phyloP scores from a whole-genome alignment of 2,113 vertebrate genomes.

The Alosa alosa region DNA sequence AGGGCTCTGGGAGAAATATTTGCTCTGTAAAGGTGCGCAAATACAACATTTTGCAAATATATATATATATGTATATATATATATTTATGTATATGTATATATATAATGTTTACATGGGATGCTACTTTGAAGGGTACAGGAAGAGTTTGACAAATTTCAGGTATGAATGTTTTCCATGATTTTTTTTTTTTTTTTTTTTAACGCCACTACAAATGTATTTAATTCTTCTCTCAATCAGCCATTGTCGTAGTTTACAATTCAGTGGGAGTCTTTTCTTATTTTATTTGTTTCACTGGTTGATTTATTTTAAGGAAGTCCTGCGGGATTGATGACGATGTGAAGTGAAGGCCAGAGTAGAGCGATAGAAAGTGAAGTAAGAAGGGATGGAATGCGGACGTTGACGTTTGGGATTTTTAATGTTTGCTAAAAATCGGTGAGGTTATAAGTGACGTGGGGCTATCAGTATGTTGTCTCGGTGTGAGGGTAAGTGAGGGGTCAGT shows the following conservation, averaged over 20 bases:
- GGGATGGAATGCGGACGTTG: neutral
- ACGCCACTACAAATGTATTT: neutral
- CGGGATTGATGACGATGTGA: neutral
- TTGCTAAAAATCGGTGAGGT: neutral
- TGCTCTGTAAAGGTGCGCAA: neutral
- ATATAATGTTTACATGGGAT: constrained; percentile 14
- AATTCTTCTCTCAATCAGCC: neutral
- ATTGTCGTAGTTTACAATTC: constrained; percentile 13
- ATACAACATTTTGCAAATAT: neutral
- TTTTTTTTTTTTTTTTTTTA: neutral
- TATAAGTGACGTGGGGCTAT: neutral
- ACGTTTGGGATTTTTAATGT: neutral
- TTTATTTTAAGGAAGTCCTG: neutral
- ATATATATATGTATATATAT: neutral
- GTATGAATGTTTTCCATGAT: neutral
- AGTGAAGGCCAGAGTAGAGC: neutral
- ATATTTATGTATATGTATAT: neutral
- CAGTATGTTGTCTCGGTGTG: neutral
- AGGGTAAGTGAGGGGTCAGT: constrained; percentile 29
- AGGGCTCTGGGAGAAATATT: neutral
- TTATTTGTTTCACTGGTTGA: neutral
- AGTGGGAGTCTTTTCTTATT: neutral
- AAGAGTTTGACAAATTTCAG: neutral
- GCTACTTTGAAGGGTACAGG: constrained; percentile 13
- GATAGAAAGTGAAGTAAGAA: constrained; percentile 39